Conservation (phyloP, 2,113 vertebrate genomes). For the Lampris incognitus region DNA sequence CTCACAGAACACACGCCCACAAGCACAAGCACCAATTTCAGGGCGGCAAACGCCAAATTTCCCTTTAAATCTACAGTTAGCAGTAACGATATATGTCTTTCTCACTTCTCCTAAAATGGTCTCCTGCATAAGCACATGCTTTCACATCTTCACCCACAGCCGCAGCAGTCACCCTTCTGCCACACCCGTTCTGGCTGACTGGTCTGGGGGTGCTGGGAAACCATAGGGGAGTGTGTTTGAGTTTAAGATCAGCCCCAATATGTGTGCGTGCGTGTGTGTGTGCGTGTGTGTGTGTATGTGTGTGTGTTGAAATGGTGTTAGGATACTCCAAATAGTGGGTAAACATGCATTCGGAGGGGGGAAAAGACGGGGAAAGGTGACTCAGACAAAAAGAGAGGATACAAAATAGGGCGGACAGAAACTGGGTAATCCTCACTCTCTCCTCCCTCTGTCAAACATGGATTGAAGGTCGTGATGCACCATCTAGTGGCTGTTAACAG, state of each 20-base stretch:
- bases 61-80: too few species aligned
- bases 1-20: not conserved
- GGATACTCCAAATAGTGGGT: not conserved
- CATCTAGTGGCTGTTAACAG: slow-evolving; percentile 47
- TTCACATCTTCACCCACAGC: not conserved
- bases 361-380: slow-evolving; percentile 11
- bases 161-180: slow-evolving; percentile 16
- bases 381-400: not conserved
- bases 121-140: too few species aligned
- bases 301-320: not conserved
- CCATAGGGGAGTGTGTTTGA: slow-evolving; percentile 69
- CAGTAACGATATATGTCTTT: not conserved
- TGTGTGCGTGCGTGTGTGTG: slow-evolving; percentile 20
- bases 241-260: slow-evolving; percentile 67
- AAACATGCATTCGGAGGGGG: not conserved
- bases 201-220: slow-evolving; percentile 24
- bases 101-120: not conserved
- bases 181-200: slow-evolving; percentile 72
- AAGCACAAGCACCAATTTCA: not conserved
- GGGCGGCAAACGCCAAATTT: too few species aligned
- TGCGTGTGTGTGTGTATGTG: not conserved
- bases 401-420: not conserved
- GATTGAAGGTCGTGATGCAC: slow-evolving; percentile 31
- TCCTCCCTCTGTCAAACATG: not conserved
- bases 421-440: not conserved